Evolutionary conservation across 1,140 invertebrate species (phyloP).

Genomic region (Drosophila takahashii): DNA sequence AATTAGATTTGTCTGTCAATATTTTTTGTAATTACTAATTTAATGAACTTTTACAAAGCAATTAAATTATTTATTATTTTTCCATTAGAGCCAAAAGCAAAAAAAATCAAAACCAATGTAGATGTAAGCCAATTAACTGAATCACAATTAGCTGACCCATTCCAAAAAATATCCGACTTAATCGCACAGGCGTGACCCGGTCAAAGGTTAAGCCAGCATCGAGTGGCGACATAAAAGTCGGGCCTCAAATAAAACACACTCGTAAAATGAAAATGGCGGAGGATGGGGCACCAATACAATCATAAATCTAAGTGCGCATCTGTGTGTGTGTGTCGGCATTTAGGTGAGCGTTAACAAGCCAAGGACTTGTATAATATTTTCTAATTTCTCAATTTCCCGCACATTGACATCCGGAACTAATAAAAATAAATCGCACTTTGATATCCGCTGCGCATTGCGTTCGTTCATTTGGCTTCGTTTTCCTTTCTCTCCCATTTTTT

Average conservation of each 20-base stretch:
- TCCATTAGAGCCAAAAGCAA: constrained; percentile 21
- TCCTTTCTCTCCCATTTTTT: constrained; percentile 26
- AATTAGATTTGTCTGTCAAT: constrained; percentile 8
- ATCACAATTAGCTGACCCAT: constrained; percentile 23
- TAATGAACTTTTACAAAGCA: constrained; percentile 32
- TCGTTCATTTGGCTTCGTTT: constrained; percentile 59
- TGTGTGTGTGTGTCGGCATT: constrained; percentile 29
- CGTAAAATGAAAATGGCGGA: constrained; percentile 39
- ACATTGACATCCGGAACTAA: constrained; percentile 83
- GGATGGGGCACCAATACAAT: constrained; percentile 35
- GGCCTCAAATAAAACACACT: constrained; percentile 54
- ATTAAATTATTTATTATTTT: constrained; percentile 43
- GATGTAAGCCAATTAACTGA: constrained; percentile 29
- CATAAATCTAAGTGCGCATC: constrained; percentile 49
- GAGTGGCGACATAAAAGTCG: constrained; percentile 38
- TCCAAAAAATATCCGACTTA: constrained; percentile 15
- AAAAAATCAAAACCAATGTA: constrained; percentile 32
- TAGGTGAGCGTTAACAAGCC: constrained; percentile 74
- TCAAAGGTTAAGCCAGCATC: constrained; percentile 10
- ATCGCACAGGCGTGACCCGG: constrained; percentile 12
- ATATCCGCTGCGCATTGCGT: constrained; percentile 71
- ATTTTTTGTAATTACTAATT: constrained; percentile 39
- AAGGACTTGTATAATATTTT: constrained; percentile 81
- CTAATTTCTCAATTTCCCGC: constrained; percentile 83
- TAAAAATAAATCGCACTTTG: constrained; percentile 84